Evolutionary conservation across 2,888 invertebrate species (phyloP).

Genomic region (Eilema griseolum): DNA sequence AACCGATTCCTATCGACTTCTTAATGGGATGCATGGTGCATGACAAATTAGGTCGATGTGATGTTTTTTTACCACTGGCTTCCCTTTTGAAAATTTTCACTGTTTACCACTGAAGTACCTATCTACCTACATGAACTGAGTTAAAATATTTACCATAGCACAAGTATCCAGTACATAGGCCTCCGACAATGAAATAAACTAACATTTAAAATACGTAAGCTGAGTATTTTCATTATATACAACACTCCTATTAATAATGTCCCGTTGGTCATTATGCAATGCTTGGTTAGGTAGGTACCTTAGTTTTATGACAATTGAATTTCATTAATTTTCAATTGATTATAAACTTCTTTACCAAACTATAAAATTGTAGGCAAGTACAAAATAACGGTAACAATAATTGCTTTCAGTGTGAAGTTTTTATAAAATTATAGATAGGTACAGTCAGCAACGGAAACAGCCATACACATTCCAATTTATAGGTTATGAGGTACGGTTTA

Average conservation of each 20-base stretch:
- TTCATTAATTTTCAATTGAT: conserved; percentile 10
- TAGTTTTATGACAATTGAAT: conserved; percentile 1
- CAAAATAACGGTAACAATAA: no score
- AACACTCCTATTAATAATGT: not conserved
- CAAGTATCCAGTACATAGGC: not conserved
- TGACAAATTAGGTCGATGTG: no score
- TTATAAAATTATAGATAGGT: no score
- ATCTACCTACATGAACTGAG: not conserved
- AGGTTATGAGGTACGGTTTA: no score
- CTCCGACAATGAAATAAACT: not conserved
- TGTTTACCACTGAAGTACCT: no score
- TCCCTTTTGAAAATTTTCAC: no score
- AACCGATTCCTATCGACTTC: no score
- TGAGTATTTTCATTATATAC: not conserved
- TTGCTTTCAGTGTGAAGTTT: no score
- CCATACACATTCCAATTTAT: no score
- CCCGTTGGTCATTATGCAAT: not conserved
- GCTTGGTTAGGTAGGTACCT: not conserved
- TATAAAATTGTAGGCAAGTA: not conserved
- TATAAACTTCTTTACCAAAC: not conserved
- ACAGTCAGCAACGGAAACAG: no score
- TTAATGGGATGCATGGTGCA: no score
- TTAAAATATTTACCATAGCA: conserved; percentile 8
- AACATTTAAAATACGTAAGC: conserved; percentile 10
- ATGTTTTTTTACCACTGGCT: no score